Conservation (phyloP, 2,888 invertebrate species). For the Limnephilus marmoratus region DNA sequence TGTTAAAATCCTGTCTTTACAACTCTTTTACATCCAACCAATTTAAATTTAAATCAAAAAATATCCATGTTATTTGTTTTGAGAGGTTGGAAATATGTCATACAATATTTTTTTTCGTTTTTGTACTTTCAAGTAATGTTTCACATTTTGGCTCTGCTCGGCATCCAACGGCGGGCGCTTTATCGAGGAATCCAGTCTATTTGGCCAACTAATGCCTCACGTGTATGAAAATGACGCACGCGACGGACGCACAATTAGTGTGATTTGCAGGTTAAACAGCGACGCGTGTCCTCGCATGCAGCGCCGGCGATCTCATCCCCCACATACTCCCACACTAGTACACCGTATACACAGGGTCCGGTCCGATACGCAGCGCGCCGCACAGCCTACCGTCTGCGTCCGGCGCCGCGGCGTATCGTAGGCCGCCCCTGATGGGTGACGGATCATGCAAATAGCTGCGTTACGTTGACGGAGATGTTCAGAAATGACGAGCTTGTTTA, state of each 20-base stretch:
- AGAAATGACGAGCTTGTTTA: neutral
- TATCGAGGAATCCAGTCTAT: slow-evolving; percentile 34
- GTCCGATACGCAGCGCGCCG: neutral
- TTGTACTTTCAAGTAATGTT: neutral
- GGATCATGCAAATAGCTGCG: slow-evolving; percentile 31
- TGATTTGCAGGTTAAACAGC: slow-evolving; percentile 62
- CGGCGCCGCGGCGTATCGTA: neutral
- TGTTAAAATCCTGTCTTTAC: no score
- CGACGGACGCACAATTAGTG: slow-evolving; percentile 51
- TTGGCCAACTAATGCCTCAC: slow-evolving; percentile 24
- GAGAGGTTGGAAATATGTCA: neutral
- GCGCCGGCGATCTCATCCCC: slow-evolving; percentile 23
- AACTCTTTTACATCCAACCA: no score
- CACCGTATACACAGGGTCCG: neutral
- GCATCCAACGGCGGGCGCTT: neutral
- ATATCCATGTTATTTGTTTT: no score
- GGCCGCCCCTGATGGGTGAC: neutral
- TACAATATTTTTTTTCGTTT: neutral
- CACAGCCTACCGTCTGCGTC: neutral
- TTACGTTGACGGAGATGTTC: neutral
- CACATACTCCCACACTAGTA: neutral
- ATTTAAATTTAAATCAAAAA: no score
- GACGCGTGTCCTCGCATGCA: slow-evolving; percentile 59
- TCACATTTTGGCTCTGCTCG: neutral
- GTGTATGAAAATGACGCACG: slow-evolving; percentile 16